Base-by-base conservation (phyloP, 2,888 invertebrate species). In the Drosophila meridionalis region DNA sequence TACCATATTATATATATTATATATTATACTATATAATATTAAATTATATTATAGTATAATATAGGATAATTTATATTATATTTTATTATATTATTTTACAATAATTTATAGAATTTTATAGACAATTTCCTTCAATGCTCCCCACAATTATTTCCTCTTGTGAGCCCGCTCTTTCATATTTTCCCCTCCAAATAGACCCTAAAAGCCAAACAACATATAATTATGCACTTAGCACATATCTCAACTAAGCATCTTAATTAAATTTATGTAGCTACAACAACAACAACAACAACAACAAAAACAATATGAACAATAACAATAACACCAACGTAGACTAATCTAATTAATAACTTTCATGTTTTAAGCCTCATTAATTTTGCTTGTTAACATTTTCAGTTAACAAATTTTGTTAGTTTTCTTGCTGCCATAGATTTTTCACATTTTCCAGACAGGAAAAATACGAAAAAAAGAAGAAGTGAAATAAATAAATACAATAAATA, bases 151-250 rank as follows among this genome's bases (percentile, higher is more conserved):
- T 32, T 43, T 57, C 8, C 7, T 12, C 7, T 14, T 50, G 1
- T 8, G 4, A 8, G 3, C n/a, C 12, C 4, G 3, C 9, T 58
- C 14, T 5, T n/a, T 36, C 8, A 14, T 14, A 14, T 28, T n/a
- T 11, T 2, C 12, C 43, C 34, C 9, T 1, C 8, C 28, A 28
- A 42, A 34, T 28, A 40, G 62, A 63, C 50, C 57, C 63, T 47
- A 2, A n/a, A 30, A 14, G 4, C 26, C 40, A 34, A 7, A 11
- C 36, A 63, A 64, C 26, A 55, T 69, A 73, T 85, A 80, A 90
- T 88, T 90, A 88, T 86, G 73, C 86, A 86, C 73, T 90, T 90
- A 82, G 66, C 83, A 90, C 80, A 70, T 88, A 85, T 85, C 88
- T 82, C 34, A 55, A 52, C 80, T 59, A 64, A 75, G 63, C 73